Evolutionary conservation across 2,797 vertebrate species (phyloP).

Genomic region (Sebastes jordani): DNA sequence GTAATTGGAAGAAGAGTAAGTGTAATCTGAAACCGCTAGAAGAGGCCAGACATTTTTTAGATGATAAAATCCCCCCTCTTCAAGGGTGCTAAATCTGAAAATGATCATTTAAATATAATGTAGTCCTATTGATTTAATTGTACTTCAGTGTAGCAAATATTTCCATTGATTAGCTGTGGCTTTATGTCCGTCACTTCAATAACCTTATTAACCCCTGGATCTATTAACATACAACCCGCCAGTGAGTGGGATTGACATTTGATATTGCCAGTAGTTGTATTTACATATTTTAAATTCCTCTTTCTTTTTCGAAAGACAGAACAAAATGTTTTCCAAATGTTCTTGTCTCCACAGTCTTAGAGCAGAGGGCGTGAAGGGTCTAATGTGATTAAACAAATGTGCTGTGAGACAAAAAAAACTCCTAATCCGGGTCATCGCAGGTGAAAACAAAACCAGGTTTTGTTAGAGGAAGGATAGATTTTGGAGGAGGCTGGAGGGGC

Average conservation of each 20-base stretch:
- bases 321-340: constrained; percentile 5
- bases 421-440: constrained; percentile 50
- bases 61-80: constrained; percentile 41
- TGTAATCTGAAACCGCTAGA: constrained; percentile 40
- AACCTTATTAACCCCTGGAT: constrained; percentile 46
- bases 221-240: constrained; percentile 20
- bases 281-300: background rate
- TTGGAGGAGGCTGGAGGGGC: constrained; percentile 25
- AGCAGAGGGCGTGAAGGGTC: constrained; percentile 16
- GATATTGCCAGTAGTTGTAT: background rate
- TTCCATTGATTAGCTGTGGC: constrained; percentile 40
- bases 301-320: constrained; percentile 11
- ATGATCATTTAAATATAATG: constrained; percentile 47
- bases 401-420: constrained; percentile 20
- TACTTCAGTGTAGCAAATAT: constrained; percentile 28
- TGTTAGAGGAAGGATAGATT: constrained; percentile 69
- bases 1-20: constrained; percentile 56
- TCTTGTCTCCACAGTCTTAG: background rate
- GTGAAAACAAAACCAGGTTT: constrained; percentile 68
- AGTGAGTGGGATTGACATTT: background rate
- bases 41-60: constrained; percentile 24
- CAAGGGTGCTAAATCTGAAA: constrained; percentile 22
- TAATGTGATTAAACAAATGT: constrained; percentile 68
- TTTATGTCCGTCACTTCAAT: constrained; percentile 28
- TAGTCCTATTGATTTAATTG: constrained; percentile 48